These are phyloP conservation scores for Eupsittula cactorum DNA, from an alignment of 2,113 vertebrate species.

Conservation along the genomic window DNA sequence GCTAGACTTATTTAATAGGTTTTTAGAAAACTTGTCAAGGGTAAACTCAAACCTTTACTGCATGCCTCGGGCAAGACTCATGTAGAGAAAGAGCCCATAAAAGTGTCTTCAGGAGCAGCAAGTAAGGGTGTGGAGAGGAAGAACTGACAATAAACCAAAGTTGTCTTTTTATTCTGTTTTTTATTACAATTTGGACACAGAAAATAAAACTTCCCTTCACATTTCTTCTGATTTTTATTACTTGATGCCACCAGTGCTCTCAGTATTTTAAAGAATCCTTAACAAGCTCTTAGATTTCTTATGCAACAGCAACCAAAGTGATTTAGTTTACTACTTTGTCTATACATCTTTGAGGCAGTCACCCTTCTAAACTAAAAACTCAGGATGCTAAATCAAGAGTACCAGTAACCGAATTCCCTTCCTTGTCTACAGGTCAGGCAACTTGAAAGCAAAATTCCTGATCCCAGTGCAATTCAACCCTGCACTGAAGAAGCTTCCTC, in stretches of 20 bases:
- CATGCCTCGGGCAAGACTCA: neutral
- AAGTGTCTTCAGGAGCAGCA: neutral
- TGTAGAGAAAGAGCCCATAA: neutral
- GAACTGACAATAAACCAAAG: neutral
- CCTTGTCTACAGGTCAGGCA: neutral
- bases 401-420: neutral
- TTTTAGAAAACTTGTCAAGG: neutral
- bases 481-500: neutral
- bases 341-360: neutral
- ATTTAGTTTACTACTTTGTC: neutral
- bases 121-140: rapidly evolving
- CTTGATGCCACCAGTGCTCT: neutral
- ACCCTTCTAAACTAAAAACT: neutral
- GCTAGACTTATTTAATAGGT: neutral
- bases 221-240: neutral
- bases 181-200: neutral
- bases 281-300: neutral
- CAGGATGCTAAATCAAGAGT: neutral
- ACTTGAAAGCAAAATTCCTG: neutral
- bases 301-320: neutral
- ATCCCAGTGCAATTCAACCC: neutral
- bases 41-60: neutral
- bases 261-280: neutral
- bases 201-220: neutral
- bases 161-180: neutral